Percentiles rank a stretch among this genome's conserved stretches.
These are phyloP conservation scores for Falco peregrinus DNA, from an alignment of 2,797 vertebrate species.

Conservation along the genomic window DNA sequence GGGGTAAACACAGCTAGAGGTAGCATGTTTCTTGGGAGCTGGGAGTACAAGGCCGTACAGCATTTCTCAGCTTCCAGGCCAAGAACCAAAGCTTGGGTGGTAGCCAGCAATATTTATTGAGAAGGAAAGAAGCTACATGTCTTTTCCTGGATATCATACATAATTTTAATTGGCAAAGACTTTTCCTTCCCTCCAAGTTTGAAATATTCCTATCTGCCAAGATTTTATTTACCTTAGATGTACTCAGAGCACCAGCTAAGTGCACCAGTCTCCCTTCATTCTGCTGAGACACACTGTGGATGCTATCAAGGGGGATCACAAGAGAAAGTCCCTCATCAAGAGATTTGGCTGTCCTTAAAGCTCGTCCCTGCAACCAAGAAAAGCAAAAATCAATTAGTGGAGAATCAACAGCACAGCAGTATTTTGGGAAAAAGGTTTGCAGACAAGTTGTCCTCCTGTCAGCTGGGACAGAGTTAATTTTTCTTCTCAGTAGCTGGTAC, in stretches of 20 bases:
- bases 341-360: slow-evolving; percentile 83
- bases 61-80: background rate
- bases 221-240: slow-evolving; percentile 81
- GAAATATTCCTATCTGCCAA: background rate
- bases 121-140: background rate
- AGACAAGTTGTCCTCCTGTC: background rate
- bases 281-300: slow-evolving; percentile 77
- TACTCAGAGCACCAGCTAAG: slow-evolving; percentile 82
- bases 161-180: background rate
- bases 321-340: slow-evolving; percentile 91
- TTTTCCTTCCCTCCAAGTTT: background rate
- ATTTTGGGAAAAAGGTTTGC: background rate
- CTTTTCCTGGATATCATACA: too few relatives aligned
- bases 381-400: background rate
- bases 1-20: background rate
- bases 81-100: background rate
- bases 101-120: background rate
- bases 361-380: slow-evolving; percentile 80
- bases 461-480: too few relatives aligned
- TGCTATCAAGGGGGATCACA: slow-evolving; percentile 81
- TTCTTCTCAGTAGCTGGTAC: too few relatives aligned
- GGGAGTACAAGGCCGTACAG: background rate
- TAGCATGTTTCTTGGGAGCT: background rate
- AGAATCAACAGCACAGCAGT: background rate
- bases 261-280: slow-evolving; percentile 88